Conservation (phyloP, 2,888 invertebrate species). For the Diaphora mendica region DNA sequence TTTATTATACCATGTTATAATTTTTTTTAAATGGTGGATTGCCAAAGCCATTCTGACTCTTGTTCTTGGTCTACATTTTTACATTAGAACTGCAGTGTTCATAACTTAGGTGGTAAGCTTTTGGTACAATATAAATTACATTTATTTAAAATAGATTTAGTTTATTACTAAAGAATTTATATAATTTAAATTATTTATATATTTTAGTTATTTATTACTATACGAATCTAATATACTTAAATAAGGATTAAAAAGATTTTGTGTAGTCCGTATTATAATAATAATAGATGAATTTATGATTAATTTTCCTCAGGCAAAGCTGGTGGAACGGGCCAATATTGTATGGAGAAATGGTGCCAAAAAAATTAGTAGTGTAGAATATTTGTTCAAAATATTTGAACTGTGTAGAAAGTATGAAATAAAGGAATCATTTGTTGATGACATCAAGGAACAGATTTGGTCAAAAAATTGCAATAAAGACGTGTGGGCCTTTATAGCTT, state of each 20-base stretch:
- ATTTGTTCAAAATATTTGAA: constrained; percentile 87
- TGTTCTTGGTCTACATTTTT: too few relatives aligned
- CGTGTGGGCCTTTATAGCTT: constrained; percentile 78
- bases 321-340: constrained; percentile 85
- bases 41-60: neutral
- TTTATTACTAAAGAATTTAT: neutral
- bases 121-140: too few relatives aligned
- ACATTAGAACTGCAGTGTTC: too few relatives aligned
- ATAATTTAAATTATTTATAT: too few relatives aligned
- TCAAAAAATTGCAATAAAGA: constrained; percentile 64
- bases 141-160: neutral
- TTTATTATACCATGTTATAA: neutral
- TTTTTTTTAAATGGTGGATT: neutral
- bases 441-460: constrained; percentile 78
- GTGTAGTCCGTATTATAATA: too few relatives aligned
- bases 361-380: constrained; percentile 84
- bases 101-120: too few relatives aligned
- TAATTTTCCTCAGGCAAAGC: constrained; percentile 70
- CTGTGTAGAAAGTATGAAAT: constrained; percentile 86
- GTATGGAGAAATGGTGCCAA: constrained; percentile 88
- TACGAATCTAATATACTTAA: too few relatives aligned
- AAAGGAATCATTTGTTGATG: constrained; percentile 82
- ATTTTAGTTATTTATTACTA: too few relatives aligned
- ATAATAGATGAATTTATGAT: too few relatives aligned
- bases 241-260: too few relatives aligned